phyloP scores from a whole-genome alignment of 1,140 invertebrate genomes.

The Temnothorax longispinosus region DNA sequence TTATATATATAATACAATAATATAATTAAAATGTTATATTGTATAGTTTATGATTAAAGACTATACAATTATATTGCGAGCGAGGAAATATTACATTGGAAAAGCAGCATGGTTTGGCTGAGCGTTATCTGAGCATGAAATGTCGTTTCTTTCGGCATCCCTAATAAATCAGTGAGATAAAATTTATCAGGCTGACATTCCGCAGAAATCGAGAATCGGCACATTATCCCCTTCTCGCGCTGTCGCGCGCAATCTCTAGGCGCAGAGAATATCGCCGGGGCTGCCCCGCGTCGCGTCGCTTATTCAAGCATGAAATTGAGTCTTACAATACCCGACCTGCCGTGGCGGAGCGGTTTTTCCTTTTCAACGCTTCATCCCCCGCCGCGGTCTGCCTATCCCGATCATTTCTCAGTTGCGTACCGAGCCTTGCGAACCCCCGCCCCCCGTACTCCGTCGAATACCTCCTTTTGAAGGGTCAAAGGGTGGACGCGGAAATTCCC shows the following conservation, averaged over 20 bases:
- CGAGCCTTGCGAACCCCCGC: slow-evolving; percentile 51
- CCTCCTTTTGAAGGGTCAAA: slow-evolving; percentile 31
- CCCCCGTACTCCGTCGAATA: background rate
- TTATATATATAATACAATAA: background rate
- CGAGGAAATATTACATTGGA: slow-evolving; percentile 2
- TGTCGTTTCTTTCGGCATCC: background rate
- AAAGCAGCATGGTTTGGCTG: background rate
- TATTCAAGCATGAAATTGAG: slow-evolving; percentile 74
- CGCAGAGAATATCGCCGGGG: slow-evolving; percentile 59
- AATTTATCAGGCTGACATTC: slow-evolving; percentile 67
- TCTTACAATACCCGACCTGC: slow-evolving; percentile 60
- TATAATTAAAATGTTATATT: background rate
- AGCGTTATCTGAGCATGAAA: slow-evolving; percentile 23
- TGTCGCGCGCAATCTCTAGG: slow-evolving; percentile 50
- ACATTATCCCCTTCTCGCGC: slow-evolving; percentile 63
- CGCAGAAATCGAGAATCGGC: slow-evolving; percentile 67
- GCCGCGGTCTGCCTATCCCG: background rate
- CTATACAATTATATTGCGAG: background rate
- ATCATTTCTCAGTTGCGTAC: slow-evolving; percentile 65
- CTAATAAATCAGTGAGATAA: slow-evolving; percentile 68
- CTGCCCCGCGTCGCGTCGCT: slow-evolving; percentile 29
- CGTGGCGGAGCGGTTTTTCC: slow-evolving; percentile 32
- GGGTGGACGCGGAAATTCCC: slow-evolving; percentile 27
- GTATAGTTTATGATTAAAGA: background rate
- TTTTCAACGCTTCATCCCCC: slow-evolving; percentile 38